Base-by-base conservation (phyloP, 2,888 invertebrate genomes). In the Eristalis tenax region DNA sequence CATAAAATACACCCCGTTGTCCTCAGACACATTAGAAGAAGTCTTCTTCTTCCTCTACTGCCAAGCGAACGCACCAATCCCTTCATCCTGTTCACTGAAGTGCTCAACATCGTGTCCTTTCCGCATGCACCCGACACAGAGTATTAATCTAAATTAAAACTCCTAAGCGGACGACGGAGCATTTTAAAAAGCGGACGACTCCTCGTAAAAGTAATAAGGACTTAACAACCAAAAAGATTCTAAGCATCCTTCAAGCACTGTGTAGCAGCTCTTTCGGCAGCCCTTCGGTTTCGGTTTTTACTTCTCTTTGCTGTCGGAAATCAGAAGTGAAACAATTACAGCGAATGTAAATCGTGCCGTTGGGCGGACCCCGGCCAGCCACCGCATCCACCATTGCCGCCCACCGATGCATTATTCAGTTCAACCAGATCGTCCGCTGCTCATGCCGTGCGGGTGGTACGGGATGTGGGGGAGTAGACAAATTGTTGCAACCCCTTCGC, bases 321-420 rank as follows among this genome's bases (percentile, higher is more conserved):
- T 78, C 77, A 74, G 56, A 75, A 83, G 65, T 68, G 75, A 83
- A 79, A 83, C 74, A 82, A 83, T 79, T 87, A 59, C 73, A 71
- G 50, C 2, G 56, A 71, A 75, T 76, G 57, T 71, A 79, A 73
- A 28, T 79, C 65, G 66, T 75, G 40, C 57, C 77, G 65, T 73
- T 65, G 70, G 76, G 61, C 28, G 22, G 32, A 23, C 26, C 18
- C 23, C 38, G 56, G 66, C 76, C 82, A 35, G 13, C 35, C 71
- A 64, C 50, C 75, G 69, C 65, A 69, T 61, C 50, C 15, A 70
- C 75, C 65, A 56, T 69, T 28, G 75, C 83, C 83, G 71, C 80
- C 79, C 87, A 80, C 76, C 80, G 59, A 80, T 87, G 83, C 87
- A 87, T 83, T 79, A 83, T 86, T 83, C 83, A 86, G 82, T 59